A percentile compares a stretch with the other conserved stretches of the same genome.
Conservation (phyloP, 2,797 vertebrate species). For the Pseudomugil gertrudae region DNA sequence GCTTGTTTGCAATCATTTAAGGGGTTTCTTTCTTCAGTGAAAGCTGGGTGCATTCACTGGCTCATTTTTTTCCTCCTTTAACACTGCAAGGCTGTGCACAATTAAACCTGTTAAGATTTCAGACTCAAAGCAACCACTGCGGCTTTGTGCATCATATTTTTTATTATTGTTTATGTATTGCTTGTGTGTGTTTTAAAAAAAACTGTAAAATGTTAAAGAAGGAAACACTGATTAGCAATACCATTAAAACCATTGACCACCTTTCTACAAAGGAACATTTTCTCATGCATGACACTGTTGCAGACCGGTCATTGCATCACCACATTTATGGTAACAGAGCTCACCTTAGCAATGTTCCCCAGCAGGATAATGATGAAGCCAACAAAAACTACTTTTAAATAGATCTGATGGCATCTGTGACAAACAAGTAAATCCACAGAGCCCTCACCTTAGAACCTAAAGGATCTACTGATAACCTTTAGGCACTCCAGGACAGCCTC, state of each 20-base stretch:
- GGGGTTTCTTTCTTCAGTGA: slow-evolving; percentile 31
- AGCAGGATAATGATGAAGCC: neutral
- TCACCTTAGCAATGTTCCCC: neutral
- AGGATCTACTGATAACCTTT: neutral
- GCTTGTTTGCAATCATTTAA: slow-evolving; percentile 52
- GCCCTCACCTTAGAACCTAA: neutral
- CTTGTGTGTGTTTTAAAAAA: neutral
- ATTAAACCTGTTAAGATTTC: slow-evolving; percentile 35
- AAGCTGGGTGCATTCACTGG: slow-evolving; percentile 16
- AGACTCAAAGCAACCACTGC: slow-evolving; percentile 31
- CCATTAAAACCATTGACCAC: neutral
- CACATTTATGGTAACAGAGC: neutral
- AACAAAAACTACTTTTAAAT: neutral
- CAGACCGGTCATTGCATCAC: neutral
- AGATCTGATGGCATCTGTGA: neutral
- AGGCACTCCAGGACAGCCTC: neutral
- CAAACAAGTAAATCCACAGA: neutral
- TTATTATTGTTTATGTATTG: slow-evolving; percentile 10
- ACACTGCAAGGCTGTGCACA: slow-evolving; percentile 35
- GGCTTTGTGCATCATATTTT: slow-evolving; percentile 16
- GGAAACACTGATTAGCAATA: neutral
- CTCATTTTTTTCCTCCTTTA: slow-evolving; percentile 20
- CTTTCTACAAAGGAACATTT: neutral
- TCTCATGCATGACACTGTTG: neutral
- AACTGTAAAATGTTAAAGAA: slow-evolving; percentile 4